Percentiles rank a stretch among this genome's conserved stretches.
Conservation (phyloP, 2,113 vertebrate genomes). For the Tautogolabrus adspersus region DNA sequence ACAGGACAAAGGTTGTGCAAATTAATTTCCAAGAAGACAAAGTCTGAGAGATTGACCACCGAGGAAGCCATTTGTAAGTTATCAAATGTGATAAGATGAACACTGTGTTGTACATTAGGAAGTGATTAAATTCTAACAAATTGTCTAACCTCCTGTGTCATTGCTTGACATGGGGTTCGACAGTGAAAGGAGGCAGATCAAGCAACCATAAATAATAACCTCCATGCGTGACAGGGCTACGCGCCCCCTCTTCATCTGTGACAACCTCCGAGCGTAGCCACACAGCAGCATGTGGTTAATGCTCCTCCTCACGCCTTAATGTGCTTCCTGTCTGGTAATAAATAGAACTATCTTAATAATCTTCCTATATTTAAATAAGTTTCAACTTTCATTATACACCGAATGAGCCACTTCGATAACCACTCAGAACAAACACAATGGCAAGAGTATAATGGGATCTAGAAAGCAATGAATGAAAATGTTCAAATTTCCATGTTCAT, state of each 20-base stretch:
- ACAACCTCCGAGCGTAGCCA: not conserved
- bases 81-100: conserved; percentile 70
- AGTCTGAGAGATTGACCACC: conserved; percentile 33
- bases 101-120: conserved; percentile 49
- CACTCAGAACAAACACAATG: conserved; percentile 10
- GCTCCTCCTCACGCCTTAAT: not conserved
- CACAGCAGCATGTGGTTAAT: not conserved
- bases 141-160: conserved; percentile 58
- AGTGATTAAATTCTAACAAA: conserved; percentile 70
- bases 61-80: conserved; percentile 52
- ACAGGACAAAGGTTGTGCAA: conserved; percentile 49
- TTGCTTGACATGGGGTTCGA: conserved; percentile 49
- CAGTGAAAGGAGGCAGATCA: conserved; percentile 24
- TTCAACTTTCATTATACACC: conserved; percentile 7
- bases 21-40: conserved; percentile 61
- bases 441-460: conserved; percentile 1
- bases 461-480: conserved; percentile 30
- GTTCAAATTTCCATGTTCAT: conserved; percentile 34
- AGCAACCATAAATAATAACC: conserved; percentile 50
- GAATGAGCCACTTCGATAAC: conserved; percentile 11
- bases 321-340: not conserved
- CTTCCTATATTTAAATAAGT: conserved; percentile 5
- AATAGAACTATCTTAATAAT: not conserved
- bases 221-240: conserved; percentile 20
- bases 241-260: conserved; percentile 10